Conservation (phyloP, 2,888 invertebrate genomes). For the Tenthredo mesomela region DNA sequence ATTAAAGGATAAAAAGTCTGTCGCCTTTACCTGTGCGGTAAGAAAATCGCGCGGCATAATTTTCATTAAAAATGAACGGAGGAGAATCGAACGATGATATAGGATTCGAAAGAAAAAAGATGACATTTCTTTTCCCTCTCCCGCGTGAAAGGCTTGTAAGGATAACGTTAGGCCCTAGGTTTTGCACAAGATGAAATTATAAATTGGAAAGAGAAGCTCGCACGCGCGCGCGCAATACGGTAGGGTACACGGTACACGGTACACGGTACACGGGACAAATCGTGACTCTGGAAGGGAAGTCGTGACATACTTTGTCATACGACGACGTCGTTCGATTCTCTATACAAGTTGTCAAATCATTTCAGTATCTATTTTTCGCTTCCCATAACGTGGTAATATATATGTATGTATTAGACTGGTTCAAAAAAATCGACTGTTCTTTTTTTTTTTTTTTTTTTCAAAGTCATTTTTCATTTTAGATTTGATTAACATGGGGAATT, state of each 20-base stretch:
- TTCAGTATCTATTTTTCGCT: neutral
- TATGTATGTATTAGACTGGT: too few relatives aligned
- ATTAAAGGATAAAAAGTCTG: neutral
- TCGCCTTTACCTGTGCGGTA: too few relatives aligned
- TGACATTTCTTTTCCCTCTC: neutral
- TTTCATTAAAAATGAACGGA: neutral
- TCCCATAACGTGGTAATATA: neutral
- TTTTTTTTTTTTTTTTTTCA: too few relatives aligned
- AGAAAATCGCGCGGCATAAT: neutral
- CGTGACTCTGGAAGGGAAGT: conserved; percentile 6
- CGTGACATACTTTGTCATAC: conserved; percentile 21
- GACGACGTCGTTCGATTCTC: neutral
- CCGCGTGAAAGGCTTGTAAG: neutral
- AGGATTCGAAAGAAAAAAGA: neutral
- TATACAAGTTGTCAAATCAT: neutral
- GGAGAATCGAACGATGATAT: neutral
- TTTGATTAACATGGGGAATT: too few relatives aligned
- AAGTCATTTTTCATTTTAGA: too few relatives aligned
- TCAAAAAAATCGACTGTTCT: too few relatives aligned
- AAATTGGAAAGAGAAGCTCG: neutral
- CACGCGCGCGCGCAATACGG: neutral
- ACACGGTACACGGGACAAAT: neutral
- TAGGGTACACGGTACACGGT: too few relatives aligned
- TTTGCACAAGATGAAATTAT: neutral
- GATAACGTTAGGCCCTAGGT: neutral